Evolutionary conservation across 1,140 invertebrate species (phyloP).

Genomic region (Aphaenogaster ashmeadi): DNA sequence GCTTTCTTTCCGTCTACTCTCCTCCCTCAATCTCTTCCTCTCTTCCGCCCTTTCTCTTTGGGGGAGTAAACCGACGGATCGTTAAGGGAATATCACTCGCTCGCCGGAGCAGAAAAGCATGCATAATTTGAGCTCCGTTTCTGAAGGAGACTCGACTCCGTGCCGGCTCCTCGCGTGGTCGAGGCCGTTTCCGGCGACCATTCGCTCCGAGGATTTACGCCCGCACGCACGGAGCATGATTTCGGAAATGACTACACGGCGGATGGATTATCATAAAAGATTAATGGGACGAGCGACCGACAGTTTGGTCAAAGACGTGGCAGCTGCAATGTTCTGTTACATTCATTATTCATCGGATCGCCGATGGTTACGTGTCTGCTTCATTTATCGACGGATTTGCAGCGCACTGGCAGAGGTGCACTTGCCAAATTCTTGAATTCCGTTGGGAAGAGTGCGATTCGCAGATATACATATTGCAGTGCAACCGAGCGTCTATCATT

Average conservation of each 20-base stretch:
- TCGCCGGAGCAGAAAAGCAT: slow-evolving; percentile 51
- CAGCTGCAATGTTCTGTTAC: slow-evolving; percentile 3
- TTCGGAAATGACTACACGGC: slow-evolving; percentile 47
- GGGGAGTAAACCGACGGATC: slow-evolving; percentile 44
- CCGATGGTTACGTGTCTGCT: slow-evolving; percentile 22
- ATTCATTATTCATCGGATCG: slow-evolving; percentile 47
- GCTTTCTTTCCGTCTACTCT: background rate
- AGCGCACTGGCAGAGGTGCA: background rate
- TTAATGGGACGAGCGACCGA: slow-evolving; percentile 27
- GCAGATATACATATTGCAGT: background rate
- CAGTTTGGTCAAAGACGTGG: slow-evolving; percentile 38
- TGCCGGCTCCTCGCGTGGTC: background rate
- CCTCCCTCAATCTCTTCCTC: background rate
- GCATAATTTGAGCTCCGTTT: slow-evolving; percentile 52
- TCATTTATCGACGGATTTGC: too few relatives aligned
- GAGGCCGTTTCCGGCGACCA: slow-evolving; percentile 37
- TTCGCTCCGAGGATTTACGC: slow-evolving; percentile 30
- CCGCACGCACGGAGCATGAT: slow-evolving; percentile 43
- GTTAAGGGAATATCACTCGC: slow-evolving; percentile 53
- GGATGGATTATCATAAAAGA: slow-evolving; percentile 61
- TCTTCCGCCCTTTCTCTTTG: slow-evolving; percentile 28
- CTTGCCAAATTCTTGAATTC: slow-evolving; percentile 9
- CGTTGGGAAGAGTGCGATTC: background rate
- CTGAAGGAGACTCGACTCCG: background rate
- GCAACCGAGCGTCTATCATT: background rate